Conservation (phyloP, 2,113 vertebrate species). For the Glaucomys volans region DNA sequence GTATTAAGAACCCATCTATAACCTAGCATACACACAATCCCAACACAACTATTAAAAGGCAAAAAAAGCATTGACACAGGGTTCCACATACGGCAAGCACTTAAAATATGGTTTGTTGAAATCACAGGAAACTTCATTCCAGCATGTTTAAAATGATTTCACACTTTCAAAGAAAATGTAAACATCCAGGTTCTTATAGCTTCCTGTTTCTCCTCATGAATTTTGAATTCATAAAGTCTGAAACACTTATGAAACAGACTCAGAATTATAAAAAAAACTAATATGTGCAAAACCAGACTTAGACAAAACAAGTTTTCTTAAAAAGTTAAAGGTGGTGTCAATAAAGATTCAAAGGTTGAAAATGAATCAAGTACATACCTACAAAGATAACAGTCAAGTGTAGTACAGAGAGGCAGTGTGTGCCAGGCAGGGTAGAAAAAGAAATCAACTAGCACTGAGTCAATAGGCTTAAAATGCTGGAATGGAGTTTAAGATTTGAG, state of each 20-base stretch:
- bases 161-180: background rate
- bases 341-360: constrained; percentile 33
- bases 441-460: constrained; percentile 6
- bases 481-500: background rate
- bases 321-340: constrained; percentile 6
- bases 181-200: background rate
- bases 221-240: constrained; percentile 13
- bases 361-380: constrained; percentile 4
- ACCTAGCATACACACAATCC: background rate
- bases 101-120: constrained; percentile 13
- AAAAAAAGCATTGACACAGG: background rate
- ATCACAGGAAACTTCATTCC: background rate
- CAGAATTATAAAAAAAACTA: constrained; percentile 4
- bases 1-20: constrained; percentile 11
- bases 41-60: background rate
- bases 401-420: background rate
- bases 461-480: constrained; percentile 44
- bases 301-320: constrained; percentile 40
- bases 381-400: constrained; percentile 4
- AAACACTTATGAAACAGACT: constrained; percentile 21
- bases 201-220: background rate
- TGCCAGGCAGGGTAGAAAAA: background rate
- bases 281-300: background rate
- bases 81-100: background rate
- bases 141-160: constrained; percentile 30